These are phyloP conservation scores for Syndactyla subalaris DNA, from an alignment of 2,797 vertebrate genomes.

Conservation along the genomic window DNA sequence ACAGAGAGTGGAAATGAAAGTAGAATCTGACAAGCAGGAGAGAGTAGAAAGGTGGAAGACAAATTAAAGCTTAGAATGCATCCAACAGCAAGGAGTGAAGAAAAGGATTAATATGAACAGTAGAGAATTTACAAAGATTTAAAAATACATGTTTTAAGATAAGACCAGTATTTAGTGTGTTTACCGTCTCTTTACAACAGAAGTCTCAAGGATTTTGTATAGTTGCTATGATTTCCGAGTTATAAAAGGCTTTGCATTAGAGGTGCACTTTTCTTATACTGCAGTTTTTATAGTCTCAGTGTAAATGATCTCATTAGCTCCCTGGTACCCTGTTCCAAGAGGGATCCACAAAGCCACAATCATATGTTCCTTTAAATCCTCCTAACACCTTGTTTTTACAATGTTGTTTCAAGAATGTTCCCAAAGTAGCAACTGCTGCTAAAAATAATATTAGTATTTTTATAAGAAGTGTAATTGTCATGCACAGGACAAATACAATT, in stretches of 20 bases:
- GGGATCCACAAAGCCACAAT: not conserved
- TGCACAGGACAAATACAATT: not conserved
- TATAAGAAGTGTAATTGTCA: not conserved
- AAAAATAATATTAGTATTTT: not conserved
- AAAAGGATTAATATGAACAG: not conserved
- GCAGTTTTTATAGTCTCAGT: not conserved
- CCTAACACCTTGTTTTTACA: not conserved
- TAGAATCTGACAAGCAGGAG: not conserved
- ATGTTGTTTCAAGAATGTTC: not conserved
- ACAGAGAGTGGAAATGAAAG: not conserved
- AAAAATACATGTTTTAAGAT: not conserved
- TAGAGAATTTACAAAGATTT: not conserved
- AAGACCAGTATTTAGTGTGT: not conserved
- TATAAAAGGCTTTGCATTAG: not conserved
- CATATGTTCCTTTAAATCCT: not conserved
- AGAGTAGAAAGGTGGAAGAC: not conserved
- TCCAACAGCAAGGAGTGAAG: not conserved
- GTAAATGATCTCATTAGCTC: not conserved
- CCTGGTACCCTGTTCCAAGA: not conserved
- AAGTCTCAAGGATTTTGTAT: not conserved
- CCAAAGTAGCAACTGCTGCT: not conserved
- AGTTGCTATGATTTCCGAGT: not conserved
- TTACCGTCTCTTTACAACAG: not conserved
- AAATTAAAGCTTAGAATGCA: not conserved
- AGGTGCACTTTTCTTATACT: not conserved